Evolutionary conservation across 2,797 vertebrate species (phyloP).

Genomic region (Peromyscus aztecus): DNA sequence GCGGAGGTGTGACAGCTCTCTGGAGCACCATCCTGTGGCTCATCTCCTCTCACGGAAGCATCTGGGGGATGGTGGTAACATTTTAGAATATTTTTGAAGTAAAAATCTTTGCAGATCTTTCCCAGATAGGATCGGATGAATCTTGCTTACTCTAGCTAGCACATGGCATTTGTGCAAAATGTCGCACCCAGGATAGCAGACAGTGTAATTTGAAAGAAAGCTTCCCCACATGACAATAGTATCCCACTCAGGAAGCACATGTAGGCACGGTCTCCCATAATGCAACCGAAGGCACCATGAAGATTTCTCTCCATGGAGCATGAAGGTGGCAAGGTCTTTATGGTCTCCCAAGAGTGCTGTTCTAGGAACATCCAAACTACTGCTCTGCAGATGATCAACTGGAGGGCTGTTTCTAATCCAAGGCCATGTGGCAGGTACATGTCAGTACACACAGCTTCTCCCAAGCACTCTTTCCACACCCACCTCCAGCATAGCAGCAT

Average conservation of each 20-base stretch:
- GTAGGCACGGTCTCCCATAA: background rate
- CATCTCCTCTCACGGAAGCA: background rate
- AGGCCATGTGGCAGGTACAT: background rate
- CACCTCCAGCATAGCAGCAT: slow-evolving; percentile 68
- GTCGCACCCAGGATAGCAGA: background rate
- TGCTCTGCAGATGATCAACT: slow-evolving; percentile 45
- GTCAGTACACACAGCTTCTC: background rate
- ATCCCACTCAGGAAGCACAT: background rate
- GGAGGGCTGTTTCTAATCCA: slow-evolving; percentile 65
- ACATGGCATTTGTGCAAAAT: slow-evolving; percentile 13
- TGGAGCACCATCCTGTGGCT: background rate
- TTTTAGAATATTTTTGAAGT: slow-evolving; percentile 34
- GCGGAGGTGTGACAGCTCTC: background rate
- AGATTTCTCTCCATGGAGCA: slow-evolving; percentile 62
- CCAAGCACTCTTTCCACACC: background rate
- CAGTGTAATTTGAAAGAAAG: background rate
- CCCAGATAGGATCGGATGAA: background rate
- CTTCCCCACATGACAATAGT: background rate
- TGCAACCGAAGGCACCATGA: background rate
- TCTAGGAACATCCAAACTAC: slow-evolving; percentile 42
- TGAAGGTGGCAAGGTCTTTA: slow-evolving; percentile 31
- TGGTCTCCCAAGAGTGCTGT: background rate
- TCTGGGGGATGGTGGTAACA: background rate
- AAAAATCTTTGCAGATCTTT: background rate
- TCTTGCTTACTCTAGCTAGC: background rate